Evolutionary conservation across 2,797 vertebrate species (phyloP), one percentile per base, ranked within the genome.

Genomic region (Argya squamiceps): DNA sequence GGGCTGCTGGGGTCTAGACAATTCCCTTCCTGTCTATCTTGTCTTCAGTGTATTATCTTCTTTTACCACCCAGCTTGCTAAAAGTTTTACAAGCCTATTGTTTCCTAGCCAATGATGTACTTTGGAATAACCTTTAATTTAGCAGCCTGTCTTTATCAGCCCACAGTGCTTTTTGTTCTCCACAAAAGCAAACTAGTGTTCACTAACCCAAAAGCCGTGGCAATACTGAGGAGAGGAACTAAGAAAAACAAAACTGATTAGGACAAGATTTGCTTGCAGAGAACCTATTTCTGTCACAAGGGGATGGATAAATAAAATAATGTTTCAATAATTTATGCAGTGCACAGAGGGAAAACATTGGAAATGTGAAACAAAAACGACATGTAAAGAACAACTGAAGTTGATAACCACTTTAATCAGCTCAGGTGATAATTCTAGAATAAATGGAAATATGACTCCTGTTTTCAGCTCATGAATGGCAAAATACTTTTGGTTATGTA

Each of bases 261-360:
- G 97, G 94, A 95, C 94, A 92, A 97, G 90, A 96, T 96, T 95
- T 97, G 94, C 95, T 96, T 96, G 96, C 95, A 91, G 96, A 93
- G 94, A 97, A 97, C 94, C 96, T 96, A 94, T 97, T 97, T 97
- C 95, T 98, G 97, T 97, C 97, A 96, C 89, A 89, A 71, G 88
- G 92, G 94, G 88, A 95, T 82, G 95, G 96, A 97, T 97, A 98
- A 98, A 98, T 97, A 97, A 97, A 97, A 97, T 97, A 97, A 97
- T 60, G 75, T 95, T 97, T 98, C 98, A 97, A 97, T 98, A 97
- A 98, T 97, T 97, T 96, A 98, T 98, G 97, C 84, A 4, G 89
- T n/a, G 58, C 6, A 24, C 93, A 77, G 59, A 68, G 50, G 29
- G 92, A 96, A 88, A 95, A 91, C 89, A 59, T 15, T 85, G 96